Conservation (phyloP, 1,140 invertebrate genomes). For the Bactericera cockerelli region DNA sequence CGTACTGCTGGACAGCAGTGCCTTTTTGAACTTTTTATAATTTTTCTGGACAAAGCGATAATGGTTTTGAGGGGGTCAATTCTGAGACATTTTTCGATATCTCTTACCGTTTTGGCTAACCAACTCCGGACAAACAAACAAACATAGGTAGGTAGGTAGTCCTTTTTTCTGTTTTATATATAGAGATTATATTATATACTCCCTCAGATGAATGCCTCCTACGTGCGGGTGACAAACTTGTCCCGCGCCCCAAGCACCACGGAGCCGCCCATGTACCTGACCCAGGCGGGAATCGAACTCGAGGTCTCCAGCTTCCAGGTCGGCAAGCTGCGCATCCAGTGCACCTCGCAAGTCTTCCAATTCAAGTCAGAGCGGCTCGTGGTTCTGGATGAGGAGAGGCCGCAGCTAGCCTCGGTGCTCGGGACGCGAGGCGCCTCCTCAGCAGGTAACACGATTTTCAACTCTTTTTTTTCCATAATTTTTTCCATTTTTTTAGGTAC, state of each 20-base stretch:
- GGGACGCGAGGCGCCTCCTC: conserved; percentile 41
- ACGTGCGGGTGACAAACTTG: background rate
- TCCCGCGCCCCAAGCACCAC: background rate
- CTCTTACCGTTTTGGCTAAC: too few relatives aligned
- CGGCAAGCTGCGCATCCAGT: conserved; percentile 38
- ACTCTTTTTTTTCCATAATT: too few relatives aligned
- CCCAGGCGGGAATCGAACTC: conserved; percentile 20
- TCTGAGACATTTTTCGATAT: too few relatives aligned
- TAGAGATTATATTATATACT: too few relatives aligned
- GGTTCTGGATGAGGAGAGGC: conserved; percentile 43
- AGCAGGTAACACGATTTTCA: conserved; percentile 19
- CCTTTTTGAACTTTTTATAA: too few relatives aligned
- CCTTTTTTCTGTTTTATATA: too few relatives aligned
- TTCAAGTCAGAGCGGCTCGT: conserved; percentile 36
- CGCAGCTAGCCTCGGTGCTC: conserved; percentile 45
- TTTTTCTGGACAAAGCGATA: too few relatives aligned
- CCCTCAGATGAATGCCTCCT: background rate
- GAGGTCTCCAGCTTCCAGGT: conserved; percentile 21
- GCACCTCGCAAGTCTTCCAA: conserved; percentile 41
- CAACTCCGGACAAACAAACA: too few relatives aligned
- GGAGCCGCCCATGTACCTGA: conserved; percentile 10
- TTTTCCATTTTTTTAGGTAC: too few relatives aligned
- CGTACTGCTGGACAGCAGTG: too few relatives aligned
- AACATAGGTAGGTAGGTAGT: too few relatives aligned
- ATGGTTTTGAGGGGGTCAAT: too few relatives aligned